Conservation (phyloP, 2,888 invertebrate species). For the Marasmarcha lunaedactyla region DNA sequence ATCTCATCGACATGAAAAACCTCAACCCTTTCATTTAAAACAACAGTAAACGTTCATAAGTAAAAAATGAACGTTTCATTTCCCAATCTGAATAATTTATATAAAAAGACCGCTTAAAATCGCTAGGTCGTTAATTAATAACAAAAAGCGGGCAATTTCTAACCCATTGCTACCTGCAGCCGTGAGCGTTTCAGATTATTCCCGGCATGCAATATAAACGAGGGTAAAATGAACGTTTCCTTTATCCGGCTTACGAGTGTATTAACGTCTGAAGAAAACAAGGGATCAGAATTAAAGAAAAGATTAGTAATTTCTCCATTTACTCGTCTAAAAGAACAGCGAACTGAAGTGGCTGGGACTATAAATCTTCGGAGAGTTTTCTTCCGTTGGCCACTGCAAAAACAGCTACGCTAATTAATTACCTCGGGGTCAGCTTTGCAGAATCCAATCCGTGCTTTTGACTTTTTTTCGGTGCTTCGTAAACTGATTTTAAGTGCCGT, state of each 20-base stretch:
- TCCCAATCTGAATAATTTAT: too few species aligned
- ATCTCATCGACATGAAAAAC: too few species aligned
- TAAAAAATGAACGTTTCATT: too few species aligned
- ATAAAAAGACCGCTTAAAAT: too few species aligned
- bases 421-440: slow-evolving; percentile 46
- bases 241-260: slow-evolving; percentile 46
- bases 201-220: slow-evolving; percentile 34
- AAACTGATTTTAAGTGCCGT: neutral
- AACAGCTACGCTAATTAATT: slow-evolving; percentile 59
- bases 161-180: slow-evolving; percentile 1
- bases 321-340: slow-evolving; percentile 13
- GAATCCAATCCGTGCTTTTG: slow-evolving; percentile 53
- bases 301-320: slow-evolving; percentile 49
- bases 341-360: slow-evolving; percentile 34
- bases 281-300: slow-evolving; percentile 59
- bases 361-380: slow-evolving; percentile 54
- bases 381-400: slow-evolving; percentile 46
- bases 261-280: slow-evolving; percentile 46
- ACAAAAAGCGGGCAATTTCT: neutral
- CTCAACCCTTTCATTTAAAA: too few species aligned
- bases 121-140: neutral
- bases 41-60: too few species aligned
- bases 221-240: slow-evolving; percentile 37
- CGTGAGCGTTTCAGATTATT: slow-evolving; percentile 14
- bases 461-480: slow-evolving; percentile 41